These are phyloP conservation scores for Microtus richardsoni DNA, from an alignment of 2,113 vertebrate species.

Conservation along the genomic window DNA sequence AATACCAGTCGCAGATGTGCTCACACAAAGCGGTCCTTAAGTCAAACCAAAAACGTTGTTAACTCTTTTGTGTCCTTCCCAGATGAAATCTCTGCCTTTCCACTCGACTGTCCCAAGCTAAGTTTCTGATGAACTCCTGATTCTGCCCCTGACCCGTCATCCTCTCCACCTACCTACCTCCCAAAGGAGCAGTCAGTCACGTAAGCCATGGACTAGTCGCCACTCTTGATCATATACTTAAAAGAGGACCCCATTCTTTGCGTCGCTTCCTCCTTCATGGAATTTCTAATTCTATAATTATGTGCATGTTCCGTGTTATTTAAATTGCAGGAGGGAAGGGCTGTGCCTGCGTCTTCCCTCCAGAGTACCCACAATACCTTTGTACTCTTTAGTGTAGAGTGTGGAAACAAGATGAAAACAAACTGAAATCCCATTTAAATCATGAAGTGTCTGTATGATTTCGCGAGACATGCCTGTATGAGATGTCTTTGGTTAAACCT, in stretches of 20 bases:
- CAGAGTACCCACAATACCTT: background rate
- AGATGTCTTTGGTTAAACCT: background rate
- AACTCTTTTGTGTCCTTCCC: background rate
- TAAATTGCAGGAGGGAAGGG: background rate
- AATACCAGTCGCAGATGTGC: background rate
- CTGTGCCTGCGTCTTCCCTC: background rate
- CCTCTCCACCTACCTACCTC: background rate
- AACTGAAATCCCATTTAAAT: background rate
- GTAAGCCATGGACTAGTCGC: background rate
- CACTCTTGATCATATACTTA: background rate
- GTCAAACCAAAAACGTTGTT: background rate
- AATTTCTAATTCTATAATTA: constrained; percentile 2
- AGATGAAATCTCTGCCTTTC: background rate
- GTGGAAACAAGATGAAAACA: background rate
- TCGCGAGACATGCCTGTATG: background rate
- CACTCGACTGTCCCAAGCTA: background rate
- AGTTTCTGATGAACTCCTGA: background rate
- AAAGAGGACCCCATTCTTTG: background rate
- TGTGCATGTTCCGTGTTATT: background rate
- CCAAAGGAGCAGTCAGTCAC: background rate
- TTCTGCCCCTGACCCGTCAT: background rate
- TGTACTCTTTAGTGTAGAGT: no score
- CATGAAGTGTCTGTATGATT: background rate
- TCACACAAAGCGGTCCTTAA: background rate
- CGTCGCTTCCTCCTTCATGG: background rate